phyloP scores from a whole-genome alignment of 2,113 vertebrate species.

The Lophura nycthemera region DNA sequence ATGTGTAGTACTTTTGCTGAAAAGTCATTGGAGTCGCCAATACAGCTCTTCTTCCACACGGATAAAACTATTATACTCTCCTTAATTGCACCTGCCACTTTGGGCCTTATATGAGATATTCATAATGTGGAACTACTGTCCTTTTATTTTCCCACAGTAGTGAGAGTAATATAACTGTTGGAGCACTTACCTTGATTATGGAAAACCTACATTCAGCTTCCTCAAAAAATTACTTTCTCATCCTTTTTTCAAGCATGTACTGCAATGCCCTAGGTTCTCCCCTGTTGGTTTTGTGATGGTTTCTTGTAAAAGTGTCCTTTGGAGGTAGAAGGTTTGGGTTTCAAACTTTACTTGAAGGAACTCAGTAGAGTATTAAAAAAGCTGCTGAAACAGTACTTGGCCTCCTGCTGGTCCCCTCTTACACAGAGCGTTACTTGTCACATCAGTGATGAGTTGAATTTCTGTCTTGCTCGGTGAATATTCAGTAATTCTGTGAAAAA shows the following conservation, averaged over 20 bases:
- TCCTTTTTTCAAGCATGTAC: background rate
- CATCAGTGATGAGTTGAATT: background rate
- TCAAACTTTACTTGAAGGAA: slow-evolving; percentile 5
- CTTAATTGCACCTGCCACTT: background rate
- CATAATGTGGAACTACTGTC: background rate
- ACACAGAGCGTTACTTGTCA: background rate
- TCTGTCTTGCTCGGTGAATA: slow-evolving; percentile 18
- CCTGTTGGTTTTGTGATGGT: background rate
- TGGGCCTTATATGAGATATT: background rate
- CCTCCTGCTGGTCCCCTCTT: background rate
- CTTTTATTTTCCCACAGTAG: background rate
- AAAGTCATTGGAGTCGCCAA: background rate
- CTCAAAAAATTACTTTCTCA: background rate
- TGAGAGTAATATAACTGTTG: slow-evolving; percentile 11
- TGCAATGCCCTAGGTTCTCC: background rate
- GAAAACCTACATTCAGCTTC: slow-evolving; percentile 2
- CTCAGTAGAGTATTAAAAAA: background rate
- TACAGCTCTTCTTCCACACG: background rate
- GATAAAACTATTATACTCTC: background rate
- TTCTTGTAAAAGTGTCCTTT: slow-evolving; percentile 22
- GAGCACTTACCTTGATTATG: background rate
- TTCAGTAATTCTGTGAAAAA: slow-evolving; percentile 5
- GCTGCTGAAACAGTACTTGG: background rate
- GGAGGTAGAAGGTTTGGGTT: background rate
- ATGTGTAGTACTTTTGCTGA: background rate